These are phyloP conservation scores for Notospermus geniculatus DNA, from an alignment of 1,140 invertebrate species.

Conservation along the genomic window DNA sequence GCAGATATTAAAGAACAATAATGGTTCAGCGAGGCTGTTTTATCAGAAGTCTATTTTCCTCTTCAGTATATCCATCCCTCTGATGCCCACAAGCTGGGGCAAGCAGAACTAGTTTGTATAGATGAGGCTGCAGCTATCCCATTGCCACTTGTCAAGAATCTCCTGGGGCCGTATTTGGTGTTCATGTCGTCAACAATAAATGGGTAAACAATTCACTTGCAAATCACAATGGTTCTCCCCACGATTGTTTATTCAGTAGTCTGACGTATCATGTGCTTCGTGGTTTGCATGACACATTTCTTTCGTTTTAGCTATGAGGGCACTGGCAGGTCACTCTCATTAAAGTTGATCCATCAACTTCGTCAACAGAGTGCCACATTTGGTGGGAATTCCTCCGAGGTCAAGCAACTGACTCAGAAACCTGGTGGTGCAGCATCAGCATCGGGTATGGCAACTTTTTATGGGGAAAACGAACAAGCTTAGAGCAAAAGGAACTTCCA, in stretches of 20 bases:
- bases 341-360: slow-evolving; percentile 92
- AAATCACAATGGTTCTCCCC: no score
- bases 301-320: slow-evolving; percentile 80
- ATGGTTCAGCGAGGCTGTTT: no score
- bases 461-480: no score
- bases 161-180: slow-evolving; percentile 88
- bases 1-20: no score
- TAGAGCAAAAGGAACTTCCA: no score
- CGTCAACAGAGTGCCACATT: slow-evolving; percentile 62
- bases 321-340: slow-evolving; percentile 90
- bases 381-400: slow-evolving; percentile 31
- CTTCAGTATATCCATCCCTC: slow-evolving; percentile 89
- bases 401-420: slow-evolving; percentile 34
- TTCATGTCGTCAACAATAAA: slow-evolving; percentile 97
- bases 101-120: slow-evolving; percentile 93
- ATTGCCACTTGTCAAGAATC: slow-evolving; percentile 84
- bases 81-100: slow-evolving; percentile 81
- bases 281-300: background rate
- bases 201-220: no score
- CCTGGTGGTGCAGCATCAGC: slow-evolving; percentile 26
- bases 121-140: slow-evolving; percentile 99
- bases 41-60: no score
- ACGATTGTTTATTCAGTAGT: no score
- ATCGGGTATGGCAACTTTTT: slow-evolving; percentile 32
- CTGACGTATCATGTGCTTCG: no score